These are phyloP conservation scores for Holothuria glaberrima DNA, from an alignment of 35 echinoderm and acorn worm species.

Conservation along the genomic window DNA sequence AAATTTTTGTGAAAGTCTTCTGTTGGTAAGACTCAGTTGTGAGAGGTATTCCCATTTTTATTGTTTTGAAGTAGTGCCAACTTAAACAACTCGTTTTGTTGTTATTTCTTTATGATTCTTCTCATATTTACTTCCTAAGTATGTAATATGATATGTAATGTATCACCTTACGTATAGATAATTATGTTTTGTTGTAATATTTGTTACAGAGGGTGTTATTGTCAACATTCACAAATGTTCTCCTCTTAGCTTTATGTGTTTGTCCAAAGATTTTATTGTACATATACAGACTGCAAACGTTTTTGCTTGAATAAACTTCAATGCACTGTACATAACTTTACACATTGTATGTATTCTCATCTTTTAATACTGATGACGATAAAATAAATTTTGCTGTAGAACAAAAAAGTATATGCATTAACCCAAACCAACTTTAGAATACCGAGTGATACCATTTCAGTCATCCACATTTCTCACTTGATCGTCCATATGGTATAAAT, in stretches of 20 bases:
- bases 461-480: no score
- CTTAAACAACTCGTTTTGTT: constrained; percentile 32
- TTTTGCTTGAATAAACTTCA: constrained; percentile 44
- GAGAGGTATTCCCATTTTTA: constrained; percentile 33
- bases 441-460: no score
- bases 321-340: constrained; percentile 33
- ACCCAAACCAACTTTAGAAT: no score
- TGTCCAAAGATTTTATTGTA: constrained; percentile 57
- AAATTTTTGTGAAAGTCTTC: no score
- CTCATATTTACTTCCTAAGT: neutral
- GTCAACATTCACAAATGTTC: constrained; percentile 28
- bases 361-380: no score
- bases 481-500: no score
- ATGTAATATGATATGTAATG: no score
- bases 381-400: no score
- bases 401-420: no score
- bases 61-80: constrained; percentile 47
- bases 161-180: no score
- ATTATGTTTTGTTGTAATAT: neutral
- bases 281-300: constrained; percentile 41
- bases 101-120: neutral
- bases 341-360: no score
- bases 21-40: neutral
- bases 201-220: constrained; percentile 28
- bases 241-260: constrained; percentile 46